Evolutionary conservation across 35 echinoderm and acorn worm species (phyloP).

Genomic region (Heliocidaris erythrogramma): DNA sequence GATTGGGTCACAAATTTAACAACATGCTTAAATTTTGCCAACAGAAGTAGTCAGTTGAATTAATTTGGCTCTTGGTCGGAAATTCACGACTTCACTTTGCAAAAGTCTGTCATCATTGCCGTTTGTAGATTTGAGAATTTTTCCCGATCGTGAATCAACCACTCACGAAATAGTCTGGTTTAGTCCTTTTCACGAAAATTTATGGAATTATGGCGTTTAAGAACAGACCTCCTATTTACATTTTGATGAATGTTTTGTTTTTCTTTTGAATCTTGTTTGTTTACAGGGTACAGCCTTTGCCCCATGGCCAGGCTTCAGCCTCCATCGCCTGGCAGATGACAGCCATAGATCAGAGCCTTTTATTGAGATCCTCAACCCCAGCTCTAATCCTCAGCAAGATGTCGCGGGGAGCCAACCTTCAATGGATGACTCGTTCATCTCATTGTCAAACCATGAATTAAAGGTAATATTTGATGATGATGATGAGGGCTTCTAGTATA

Average conservation of each 20-base stretch:
- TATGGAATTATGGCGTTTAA: no score
- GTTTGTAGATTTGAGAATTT: no score
- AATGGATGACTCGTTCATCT: not conserved
- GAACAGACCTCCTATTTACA: not conserved
- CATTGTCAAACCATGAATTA: not conserved
- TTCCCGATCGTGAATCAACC: no score
- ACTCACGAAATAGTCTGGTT: no score
- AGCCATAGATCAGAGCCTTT: constrained; percentile 1
- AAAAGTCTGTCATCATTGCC: no score
- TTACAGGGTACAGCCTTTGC: constrained; percentile 27
- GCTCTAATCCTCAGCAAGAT: not conserved
- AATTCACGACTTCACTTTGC: not conserved
- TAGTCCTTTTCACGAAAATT: no score
- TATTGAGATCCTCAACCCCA: constrained; percentile 29
- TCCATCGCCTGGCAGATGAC: not conserved
- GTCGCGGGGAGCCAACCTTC: not conserved
- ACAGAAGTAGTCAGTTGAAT: no score
- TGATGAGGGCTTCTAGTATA: no score
- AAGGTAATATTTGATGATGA: not conserved
- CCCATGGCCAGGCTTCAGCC: constrained; percentile 21
- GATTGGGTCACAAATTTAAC: not conserved
- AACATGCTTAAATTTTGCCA: not conserved
- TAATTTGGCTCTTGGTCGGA: no score
- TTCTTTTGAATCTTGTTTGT: not conserved
- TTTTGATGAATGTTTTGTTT: not conserved